A percentile compares a stretch with the other conserved stretches of the same genome.
These are phyloP conservation scores for Sorex maritimensis DNA, from an alignment of 2,797 vertebrate species.

Conservation along the genomic window DNA sequence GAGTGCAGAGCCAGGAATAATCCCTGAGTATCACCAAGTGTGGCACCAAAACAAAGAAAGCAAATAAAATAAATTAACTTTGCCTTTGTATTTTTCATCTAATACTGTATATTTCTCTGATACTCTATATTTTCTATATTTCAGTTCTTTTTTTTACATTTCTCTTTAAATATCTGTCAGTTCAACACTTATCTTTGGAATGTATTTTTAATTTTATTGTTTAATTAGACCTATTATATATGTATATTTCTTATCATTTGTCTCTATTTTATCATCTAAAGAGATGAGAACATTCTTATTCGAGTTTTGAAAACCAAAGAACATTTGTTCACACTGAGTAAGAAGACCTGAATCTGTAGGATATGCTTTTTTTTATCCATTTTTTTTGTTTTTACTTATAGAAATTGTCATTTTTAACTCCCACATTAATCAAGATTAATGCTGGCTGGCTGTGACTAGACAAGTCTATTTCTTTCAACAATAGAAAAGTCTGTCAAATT, in stretches of 20 bases:
- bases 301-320: background rate
- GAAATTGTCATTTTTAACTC: background rate
- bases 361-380: background rate
- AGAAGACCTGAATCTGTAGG: background rate
- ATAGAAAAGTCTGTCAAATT: background rate
- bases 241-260: background rate
- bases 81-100: too few species aligned
- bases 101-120: background rate
- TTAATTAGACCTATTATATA: background rate
- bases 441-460: background rate
- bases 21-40: too few species aligned
- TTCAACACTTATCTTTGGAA: background rate
- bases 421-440: background rate
- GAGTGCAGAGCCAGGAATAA: too few species aligned
- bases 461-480: background rate
- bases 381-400: background rate
- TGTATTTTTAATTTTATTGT: background rate
- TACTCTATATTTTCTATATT: background rate
- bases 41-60: too few species aligned
- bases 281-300: background rate
- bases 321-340: background rate
- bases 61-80: too few species aligned
- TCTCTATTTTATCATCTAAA: background rate
- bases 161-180: background rate
- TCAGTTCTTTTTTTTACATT: background rate